Base-by-base conservation (phyloP, 2,113 vertebrate species). In the Rhinoderma darwinii region DNA sequence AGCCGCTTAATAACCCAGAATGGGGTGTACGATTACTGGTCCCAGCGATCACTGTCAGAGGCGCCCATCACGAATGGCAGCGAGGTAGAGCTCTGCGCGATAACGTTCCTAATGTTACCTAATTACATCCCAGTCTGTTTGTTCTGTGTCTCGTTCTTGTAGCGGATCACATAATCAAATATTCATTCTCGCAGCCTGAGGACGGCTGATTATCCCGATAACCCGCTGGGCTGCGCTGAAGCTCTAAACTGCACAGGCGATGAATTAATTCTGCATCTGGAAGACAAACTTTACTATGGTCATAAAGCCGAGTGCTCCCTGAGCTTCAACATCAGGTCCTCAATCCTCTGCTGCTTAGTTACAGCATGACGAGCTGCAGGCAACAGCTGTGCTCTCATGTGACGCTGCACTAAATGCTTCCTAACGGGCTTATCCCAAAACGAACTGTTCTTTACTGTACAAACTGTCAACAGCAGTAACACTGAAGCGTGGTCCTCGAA, bases 151-250 rank as follows among this genome's bases (percentile, higher is more conserved):
- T 41, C 85, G 20, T 82, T 82, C 63, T 70, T 61, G 35, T 47
- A 50, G 77, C 47, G 37, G 39, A 82, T 87, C 85, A 78, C 77
- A 82, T 82, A 73, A 87, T 87, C 85, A 82, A 82, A 87, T 87
- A 87, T 87, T 87, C 85, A 87, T 56, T 44, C 50, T 32, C 27
- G 68, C 78, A 74, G 78, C n/a, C 85, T 32, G 78, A 32, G 78
- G 66, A 87, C 17, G 66, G 85, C 78, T 87, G 85, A 87, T 87
- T 87, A 87, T 87, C 85, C 68, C 0, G 78, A 82, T 82, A 74
- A 74, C 85, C 85, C 72, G 68, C 85, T 82, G 78, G 68, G 85
- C 63, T 25, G 84, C 44, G 27, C 39, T 73, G 17, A 61, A 50
- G 39, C 66, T 56, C 84, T 63, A 72, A 72, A 63, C 76, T 54